A percentile compares a stretch with the other conserved stretches of the same genome.
These are phyloP conservation scores for Helleia helle DNA, from an alignment of 2,888 invertebrate genomes.

Conservation along the genomic window DNA sequence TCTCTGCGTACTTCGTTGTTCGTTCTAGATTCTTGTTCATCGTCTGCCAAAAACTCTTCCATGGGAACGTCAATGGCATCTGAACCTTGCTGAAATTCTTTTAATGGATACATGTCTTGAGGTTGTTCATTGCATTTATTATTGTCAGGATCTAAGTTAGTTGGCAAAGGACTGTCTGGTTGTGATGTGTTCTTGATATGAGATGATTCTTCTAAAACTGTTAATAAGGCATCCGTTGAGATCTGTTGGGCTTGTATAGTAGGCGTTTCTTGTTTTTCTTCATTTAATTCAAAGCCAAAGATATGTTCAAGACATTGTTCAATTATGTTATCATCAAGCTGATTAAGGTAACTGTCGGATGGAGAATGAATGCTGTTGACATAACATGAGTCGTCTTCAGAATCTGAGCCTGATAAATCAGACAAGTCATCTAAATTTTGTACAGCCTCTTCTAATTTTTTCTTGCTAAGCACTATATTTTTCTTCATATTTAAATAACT, in stretches of 20 bases:
- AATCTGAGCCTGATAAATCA: no score
- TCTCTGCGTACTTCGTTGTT: no score
- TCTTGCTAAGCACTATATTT: no score
- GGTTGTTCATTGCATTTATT: conserved; percentile 3
- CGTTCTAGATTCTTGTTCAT: no score
- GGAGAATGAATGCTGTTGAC: conserved; percentile 17
- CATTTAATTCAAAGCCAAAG: conserved; percentile 17
- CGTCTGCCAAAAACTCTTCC: conserved; percentile 5
- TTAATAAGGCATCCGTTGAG: conserved; percentile 18
- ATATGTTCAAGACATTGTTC: conserved; percentile 19
- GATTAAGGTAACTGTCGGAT: conserved; percentile 14
- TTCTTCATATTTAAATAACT: conserved; percentile 12
- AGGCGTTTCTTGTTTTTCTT: conserved; percentile 17
- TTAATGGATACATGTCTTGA: conserved; percentile 8
- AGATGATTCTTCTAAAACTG: conserved; percentile 18
- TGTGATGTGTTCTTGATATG: conserved; percentile 18
- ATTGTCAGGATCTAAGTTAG: conserved; percentile 8
- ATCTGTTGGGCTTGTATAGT: conserved; percentile 17
- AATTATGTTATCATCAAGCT: conserved; percentile 23
- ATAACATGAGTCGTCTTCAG: conserved; percentile 16
- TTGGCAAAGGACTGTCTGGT: conserved; percentile 16
- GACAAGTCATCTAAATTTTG: no score
- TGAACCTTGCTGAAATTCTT: conserved; percentile 8
- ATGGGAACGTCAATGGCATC: conserved; percentile 8
- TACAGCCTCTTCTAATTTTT: no score